Evolutionary conservation across 2,797 vertebrate species (phyloP), one percentile per base, ranked within the genome.

Genomic region (Coranthus polyacanthus): DNA sequence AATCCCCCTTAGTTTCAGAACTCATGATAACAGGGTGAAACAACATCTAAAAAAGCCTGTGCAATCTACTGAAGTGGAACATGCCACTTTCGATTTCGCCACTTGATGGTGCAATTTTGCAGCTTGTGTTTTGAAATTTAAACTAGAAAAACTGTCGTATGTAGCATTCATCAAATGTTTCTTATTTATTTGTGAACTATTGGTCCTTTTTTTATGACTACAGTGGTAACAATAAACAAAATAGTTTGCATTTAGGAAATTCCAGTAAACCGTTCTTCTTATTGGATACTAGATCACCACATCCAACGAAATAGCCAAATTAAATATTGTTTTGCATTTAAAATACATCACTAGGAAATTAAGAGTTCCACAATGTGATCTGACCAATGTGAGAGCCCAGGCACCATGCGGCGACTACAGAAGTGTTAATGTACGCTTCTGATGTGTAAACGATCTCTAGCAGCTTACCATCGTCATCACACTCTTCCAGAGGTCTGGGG

Each of bases 381-480:
- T 37, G 43, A 71, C 43, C 32, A 49, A 12, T 66, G 15, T 59
- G 12, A 53, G 39, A 68, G 37, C 73, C 60, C 55, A 75, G 65
- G 34, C 49, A 68, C 75, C 66, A 68, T 75, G 67, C 72, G 63
- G 65, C 81, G 78, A 59, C 37, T 37, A 54, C 22, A 76, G 8
- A 60, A 20, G 49, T 54, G 61, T 53, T 26, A 63, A 66, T 24
- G 42, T 38, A 39, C 6, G n/a, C 20, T 47, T 61, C 26, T 26
- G 16, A 32, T 50, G 22, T 36, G 34, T 56, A 53, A 59, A 72
- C 52, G 3, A 67, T 45, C 15, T 66, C 12, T 32, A 54, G 68
- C 47, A 73, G 74, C 96, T 96, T 96, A 99, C 98, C 98, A 94
- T 98, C 98, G 76, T 99, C 98, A 72, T 99, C 98, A 92, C 98